phyloP scores from a whole-genome alignment of 2,113 vertebrate genomes.

The Glareola pratincola region DNA sequence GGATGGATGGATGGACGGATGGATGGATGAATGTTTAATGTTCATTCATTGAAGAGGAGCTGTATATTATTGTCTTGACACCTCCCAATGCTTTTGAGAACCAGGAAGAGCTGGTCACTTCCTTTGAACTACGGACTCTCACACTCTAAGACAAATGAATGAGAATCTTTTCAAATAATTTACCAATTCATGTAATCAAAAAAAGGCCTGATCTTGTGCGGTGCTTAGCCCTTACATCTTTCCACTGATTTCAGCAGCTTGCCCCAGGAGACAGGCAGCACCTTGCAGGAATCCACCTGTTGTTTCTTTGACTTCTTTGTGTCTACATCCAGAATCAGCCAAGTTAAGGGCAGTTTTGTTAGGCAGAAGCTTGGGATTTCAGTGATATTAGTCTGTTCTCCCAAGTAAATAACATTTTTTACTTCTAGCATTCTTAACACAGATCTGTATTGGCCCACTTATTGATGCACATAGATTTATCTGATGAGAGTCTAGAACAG shows the following conservation, averaged over 20 bases:
- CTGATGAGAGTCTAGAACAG: background rate
- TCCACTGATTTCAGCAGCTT: background rate
- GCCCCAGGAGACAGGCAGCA: background rate
- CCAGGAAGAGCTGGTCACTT: background rate
- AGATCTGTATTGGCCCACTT: background rate
- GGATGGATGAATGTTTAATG: background rate
- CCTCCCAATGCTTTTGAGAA: background rate
- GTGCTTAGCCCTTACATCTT: background rate
- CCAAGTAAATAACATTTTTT: background rate
- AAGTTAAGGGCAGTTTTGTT: background rate
- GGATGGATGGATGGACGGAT: background rate
- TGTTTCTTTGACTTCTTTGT: background rate
- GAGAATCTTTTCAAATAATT: background rate
- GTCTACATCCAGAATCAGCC: background rate
- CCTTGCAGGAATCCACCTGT: background rate
- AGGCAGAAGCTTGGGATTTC: background rate
- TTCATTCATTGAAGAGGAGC: background rate
- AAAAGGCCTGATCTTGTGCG: background rate
- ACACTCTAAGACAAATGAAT: background rate
- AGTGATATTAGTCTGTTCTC: background rate
- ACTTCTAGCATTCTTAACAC: background rate
- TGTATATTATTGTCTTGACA: background rate
- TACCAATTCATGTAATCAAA: background rate
- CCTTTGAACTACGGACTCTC: background rate
- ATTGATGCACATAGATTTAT: fast-evolving